phyloP scores from a whole-genome alignment of 2,888 invertebrate species.

The Eumacrocentrus americanus region DNA sequence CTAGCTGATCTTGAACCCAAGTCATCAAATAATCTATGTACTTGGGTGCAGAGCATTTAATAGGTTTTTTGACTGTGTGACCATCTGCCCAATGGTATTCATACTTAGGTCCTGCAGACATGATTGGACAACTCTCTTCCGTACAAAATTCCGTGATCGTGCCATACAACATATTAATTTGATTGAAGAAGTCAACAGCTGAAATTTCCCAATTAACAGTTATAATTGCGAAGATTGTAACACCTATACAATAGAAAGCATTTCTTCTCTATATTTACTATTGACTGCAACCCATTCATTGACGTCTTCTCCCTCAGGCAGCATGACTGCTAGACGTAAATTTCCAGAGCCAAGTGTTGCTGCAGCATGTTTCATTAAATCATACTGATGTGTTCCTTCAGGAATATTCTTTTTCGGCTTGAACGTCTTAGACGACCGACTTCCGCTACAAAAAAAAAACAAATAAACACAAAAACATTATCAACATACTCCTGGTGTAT shows the following conservation, averaged over 20 bases:
- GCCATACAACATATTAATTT: conserved; percentile 99
- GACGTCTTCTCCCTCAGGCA: conserved; percentile 98
- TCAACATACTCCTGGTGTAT: conserved; percentile 8
- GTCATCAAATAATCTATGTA: conserved; percentile 99
- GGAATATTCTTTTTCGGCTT: conserved; percentile 99
- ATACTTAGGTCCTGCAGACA: conserved; percentile 99
- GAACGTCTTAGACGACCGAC: conserved; percentile 95
- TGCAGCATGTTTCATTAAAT: conserved; percentile 98
- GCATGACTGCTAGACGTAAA: conserved; percentile 91
- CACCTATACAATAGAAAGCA: neutral
- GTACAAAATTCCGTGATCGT: conserved; percentile 99
- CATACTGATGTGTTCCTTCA: conserved; percentile 98
- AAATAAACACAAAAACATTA: conserved; percentile 3
- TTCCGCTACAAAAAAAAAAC: conserved; percentile 67
- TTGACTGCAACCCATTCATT: conserved; percentile 99
- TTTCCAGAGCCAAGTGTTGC: conserved; percentile 98
- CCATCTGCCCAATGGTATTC: conserved; percentile 99
- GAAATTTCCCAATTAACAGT: conserved; percentile 50
- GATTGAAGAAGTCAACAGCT: conserved; percentile 99
- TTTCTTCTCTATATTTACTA: conserved; percentile 71
- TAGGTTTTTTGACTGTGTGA: conserved; percentile 96
- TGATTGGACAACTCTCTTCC: conserved; percentile 94
- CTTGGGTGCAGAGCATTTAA: conserved; percentile 98
- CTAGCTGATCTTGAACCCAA: conserved; percentile 99
- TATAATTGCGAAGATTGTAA: too few relatives aligned